Percentiles rank a stretch among this genome's conserved stretches.
These are phyloP conservation scores for Thamnaconus septentrionalis DNA, from an alignment of 2,113 vertebrate genomes.

Conservation along the genomic window DNA sequence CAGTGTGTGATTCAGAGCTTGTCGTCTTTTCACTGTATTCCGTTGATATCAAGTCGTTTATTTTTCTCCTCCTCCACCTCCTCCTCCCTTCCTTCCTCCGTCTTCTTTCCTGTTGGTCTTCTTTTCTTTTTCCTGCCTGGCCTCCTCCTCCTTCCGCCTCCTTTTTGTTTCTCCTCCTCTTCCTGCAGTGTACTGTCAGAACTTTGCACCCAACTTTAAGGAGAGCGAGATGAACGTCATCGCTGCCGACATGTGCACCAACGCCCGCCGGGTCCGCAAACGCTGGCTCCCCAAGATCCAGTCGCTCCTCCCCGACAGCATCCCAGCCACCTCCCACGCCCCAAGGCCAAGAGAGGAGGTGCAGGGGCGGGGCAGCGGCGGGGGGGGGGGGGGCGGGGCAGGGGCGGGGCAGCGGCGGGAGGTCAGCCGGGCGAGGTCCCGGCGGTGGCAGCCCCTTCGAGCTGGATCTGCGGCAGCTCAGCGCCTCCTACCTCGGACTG, in stretches of 20 bases:
- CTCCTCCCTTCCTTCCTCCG: too few species aligned
- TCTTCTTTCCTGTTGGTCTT: too few species aligned
- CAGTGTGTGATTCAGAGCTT: too few species aligned
- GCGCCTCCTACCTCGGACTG: conserved; percentile 56
- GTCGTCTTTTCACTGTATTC: too few species aligned
- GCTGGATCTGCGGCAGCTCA: conserved; percentile 52
- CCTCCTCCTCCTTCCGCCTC: too few species aligned
- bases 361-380: conserved; percentile 27
- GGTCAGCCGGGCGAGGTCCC: too few species aligned
- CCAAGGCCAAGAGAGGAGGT: conserved; percentile 43
- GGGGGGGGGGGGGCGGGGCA: conserved; percentile 22
- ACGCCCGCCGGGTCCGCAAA: conserved; percentile 63
- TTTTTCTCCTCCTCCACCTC: too few species aligned
- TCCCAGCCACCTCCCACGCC: conserved; percentile 34
- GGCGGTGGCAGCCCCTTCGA: conserved; percentile 42
- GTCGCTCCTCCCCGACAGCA: conserved; percentile 54
- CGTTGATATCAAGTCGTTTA: too few species aligned
- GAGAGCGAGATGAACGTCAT: conserved; percentile 72
- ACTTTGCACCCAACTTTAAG: conserved; percentile 70
- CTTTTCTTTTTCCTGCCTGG: too few species aligned
- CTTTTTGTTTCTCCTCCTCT: too few species aligned
- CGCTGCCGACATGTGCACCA: conserved; percentile 67
- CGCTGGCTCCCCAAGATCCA: conserved; percentile 70
- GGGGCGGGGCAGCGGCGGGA: conserved; percentile 10
- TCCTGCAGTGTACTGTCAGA: conserved; percentile 64